Base-by-base conservation (phyloP, 2,888 invertebrate genomes). In the Dinocampus coccinellae region DNA sequence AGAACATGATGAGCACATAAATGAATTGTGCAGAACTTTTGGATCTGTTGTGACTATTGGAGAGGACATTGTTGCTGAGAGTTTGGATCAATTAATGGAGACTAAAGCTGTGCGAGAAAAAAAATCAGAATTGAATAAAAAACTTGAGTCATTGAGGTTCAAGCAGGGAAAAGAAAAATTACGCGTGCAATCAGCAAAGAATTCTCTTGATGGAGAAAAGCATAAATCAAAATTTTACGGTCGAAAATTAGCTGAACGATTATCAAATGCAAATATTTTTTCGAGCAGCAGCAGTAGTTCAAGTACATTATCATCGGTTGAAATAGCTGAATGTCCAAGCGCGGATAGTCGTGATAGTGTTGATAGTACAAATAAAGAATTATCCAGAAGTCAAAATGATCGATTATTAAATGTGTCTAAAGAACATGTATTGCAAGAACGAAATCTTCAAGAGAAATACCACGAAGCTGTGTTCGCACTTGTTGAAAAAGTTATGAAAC, bases 101-200 rank as follows among this genome's bases (percentile, higher is more conserved):
- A 92, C 93, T 84, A 97, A 97, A 87, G 84, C 92, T 53, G 95
- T 96, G 13, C 92, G 92, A 69, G 97, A 97, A 81, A 95, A 96
- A 83, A 91, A 93, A 55, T 83, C 91, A 0, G 97, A 97, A 85
- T 88, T 97, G 77, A 95, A 97, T 69, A 95, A 97, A 84, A 97
- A 97, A 84, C 87, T 98, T 69, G 96, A 97, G 80, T 90, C 92
- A 33, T 84, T 97, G 71, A 90, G 93, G 67, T 93, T 95, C 83
- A 96, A 95, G 80, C 93, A 94, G 82, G 95, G 95, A 78, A 95
- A 95, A 88, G 93, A 94, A 80, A 91, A 91, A 82, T 83, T 90
- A 53, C 91, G 92, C 70, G 88, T 91, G 0, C 90, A 90, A 73
- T 88, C 90, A 0, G 88, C 89, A 34, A 91, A 91, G 78, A 90